Percentiles rank a stretch among this genome's conserved stretches.
phyloP scores from a whole-genome alignment of 2,888 invertebrate genomes.

The Ophraella communa region DNA sequence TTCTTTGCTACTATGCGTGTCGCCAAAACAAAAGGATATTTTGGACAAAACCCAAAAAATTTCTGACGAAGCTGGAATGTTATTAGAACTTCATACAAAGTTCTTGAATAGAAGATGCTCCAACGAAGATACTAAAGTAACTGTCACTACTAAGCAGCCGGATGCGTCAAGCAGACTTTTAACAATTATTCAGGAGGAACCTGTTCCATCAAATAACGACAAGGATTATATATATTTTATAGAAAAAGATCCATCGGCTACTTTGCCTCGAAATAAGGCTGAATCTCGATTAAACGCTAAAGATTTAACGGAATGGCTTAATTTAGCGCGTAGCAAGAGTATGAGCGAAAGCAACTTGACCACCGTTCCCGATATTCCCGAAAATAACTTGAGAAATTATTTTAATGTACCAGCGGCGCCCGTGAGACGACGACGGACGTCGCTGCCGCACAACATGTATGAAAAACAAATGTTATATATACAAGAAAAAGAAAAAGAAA shows the following conservation, averaged over 20 bases:
- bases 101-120: constrained; percentile 66
- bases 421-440: constrained; percentile 63
- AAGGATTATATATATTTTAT: constrained; percentile 36
- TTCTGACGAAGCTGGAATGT: constrained; percentile 66
- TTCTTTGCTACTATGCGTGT: constrained; percentile 70
- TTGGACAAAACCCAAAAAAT: constrained; percentile 65
- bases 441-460: constrained; percentile 70
- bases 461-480: constrained; percentile 72
- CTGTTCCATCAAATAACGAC: constrained; percentile 21
- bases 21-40: constrained; percentile 73
- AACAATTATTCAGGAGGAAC: constrained; percentile 66
- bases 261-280: constrained; percentile 35
- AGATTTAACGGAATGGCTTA: constrained; percentile 62
- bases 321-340: constrained; percentile 58
- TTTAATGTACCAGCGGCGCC: constrained; percentile 32
- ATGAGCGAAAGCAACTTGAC: constrained; percentile 48
- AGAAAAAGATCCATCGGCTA: constrained; percentile 34
- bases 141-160: constrained; percentile 25
- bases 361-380: constrained; percentile 38
- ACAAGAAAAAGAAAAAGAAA: constrained; percentile 71
- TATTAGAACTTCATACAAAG: constrained; percentile 74
- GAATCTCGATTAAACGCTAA: constrained; percentile 53
- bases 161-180: constrained; percentile 64
- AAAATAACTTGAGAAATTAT: constrained; percentile 41
- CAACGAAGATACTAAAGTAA: constrained; percentile 42